Base-by-base conservation (phyloP, 2,888 invertebrate genomes). In the Hydropsyche betteni region DNA sequence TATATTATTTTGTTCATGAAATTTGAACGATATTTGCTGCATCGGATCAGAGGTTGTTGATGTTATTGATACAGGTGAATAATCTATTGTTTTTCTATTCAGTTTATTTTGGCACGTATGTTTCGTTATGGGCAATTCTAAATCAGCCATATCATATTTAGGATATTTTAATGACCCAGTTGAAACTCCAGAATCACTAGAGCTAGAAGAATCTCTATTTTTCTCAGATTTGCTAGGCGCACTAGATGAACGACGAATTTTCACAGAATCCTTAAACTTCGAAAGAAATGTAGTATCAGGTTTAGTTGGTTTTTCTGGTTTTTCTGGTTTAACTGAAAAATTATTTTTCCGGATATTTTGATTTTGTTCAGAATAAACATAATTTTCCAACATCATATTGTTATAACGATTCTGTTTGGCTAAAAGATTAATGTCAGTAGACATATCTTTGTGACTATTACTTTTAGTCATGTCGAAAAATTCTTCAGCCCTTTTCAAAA, bases 221-320 rank as follows among this genome's bases (percentile, higher is more conserved):
- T 90, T 90, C 5, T 90, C 90, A 0, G 90, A 88, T 82, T 92
- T 92, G 79, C 91, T 92, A 0, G 91, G 91, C 0, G 91, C 91
- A 79, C 91, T 91, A 0, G 91, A 91, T 0, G 91, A 91, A 52
- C 92, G 85, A 50, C 91, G 85, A 33, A 91, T 91, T 81, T 91
- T 90, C 0, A 91, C 90, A 0, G 88, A 88, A 53, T 88, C 87
- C 68, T 87, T 85, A 69, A 89, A 88, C 68, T 87, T 84, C 0
- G 86, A 84, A 0, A 86, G 84, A 1, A 87, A 81, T 0, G 84
- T 82, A 77, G 82, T 87, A 68, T 88, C 88, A 2, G 83, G 86
- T 81, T 84, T 88, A 3, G 83, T 81, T 5, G 80, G 80, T 71
- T 78, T 80, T 75, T 86, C 87, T 52, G 70, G 52, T 68, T 78